These are phyloP conservation scores for Carapus acus DNA, from an alignment of 2,797 vertebrate genomes.

Conservation along the genomic window DNA sequence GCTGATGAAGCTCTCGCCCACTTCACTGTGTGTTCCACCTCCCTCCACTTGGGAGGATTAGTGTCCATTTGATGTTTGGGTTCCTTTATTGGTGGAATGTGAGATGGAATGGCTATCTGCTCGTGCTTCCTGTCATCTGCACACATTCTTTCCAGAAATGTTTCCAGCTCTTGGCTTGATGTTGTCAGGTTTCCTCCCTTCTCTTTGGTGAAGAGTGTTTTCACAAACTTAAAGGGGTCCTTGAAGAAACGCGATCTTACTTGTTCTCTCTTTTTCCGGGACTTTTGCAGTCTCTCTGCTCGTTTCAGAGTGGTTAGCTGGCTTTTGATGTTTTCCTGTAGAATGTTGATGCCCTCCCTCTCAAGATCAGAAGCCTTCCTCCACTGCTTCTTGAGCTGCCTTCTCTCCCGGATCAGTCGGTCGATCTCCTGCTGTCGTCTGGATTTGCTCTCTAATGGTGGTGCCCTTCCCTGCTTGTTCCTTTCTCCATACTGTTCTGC, in stretches of 20 bases:
- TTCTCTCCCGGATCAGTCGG: conserved; percentile 3
- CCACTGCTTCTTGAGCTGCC: conserved; percentile 16
- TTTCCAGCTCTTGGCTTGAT: too few species aligned
- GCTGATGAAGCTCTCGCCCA: conserved; percentile 11
- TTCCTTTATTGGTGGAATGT: conserved; percentile 4
- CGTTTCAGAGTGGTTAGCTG: background rate
- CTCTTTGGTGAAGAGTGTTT: too few species aligned
- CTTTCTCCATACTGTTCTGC: conserved; percentile 5
- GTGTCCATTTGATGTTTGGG: too few species aligned
- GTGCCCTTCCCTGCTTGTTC: background rate
- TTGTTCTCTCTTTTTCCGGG: background rate
- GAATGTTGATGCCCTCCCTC: conserved; percentile 3
- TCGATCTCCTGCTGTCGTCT: conserved; percentile 2
- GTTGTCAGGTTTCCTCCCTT: too few species aligned
- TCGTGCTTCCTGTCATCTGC: too few species aligned
- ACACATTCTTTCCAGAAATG: too few species aligned
- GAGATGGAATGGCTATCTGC: background rate
- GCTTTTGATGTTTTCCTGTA: conserved; percentile 6
- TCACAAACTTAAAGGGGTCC: too few species aligned
- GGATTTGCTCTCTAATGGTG: background rate
- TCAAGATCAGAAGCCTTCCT: conserved; percentile 14
- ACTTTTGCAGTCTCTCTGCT: conserved; percentile 13
- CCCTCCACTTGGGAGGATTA: conserved; percentile 13
- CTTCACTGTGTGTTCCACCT: conserved; percentile 6
- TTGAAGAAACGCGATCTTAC: too few species aligned